Evolutionary conservation across 1,140 invertebrate species (phyloP), one percentile per base, ranked within the genome.

Genomic region (Papilio machaon): DNA sequence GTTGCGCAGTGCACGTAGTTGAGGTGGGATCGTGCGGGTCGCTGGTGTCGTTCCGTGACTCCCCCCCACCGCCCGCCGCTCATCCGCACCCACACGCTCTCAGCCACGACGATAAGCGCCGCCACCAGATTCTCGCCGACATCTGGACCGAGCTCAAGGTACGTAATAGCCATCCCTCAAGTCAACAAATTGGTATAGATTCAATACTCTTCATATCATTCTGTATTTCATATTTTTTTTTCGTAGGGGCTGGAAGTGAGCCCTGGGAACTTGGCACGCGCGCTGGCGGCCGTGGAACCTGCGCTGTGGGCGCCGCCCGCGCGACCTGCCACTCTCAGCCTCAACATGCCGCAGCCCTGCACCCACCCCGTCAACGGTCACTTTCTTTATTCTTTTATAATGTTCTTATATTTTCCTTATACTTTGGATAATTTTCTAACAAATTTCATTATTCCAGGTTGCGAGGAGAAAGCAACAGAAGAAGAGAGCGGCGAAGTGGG

Each of bases 311-410:
- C 96, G 19, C 95, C 96, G 9, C 95, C 96, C 1, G 91, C 96
- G 49, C 94, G 96, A 67, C 96, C 96, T 1, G 95, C 95, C n/a
- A 96, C 96, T 0, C 94, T 97, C 6, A 96, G 96, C 90, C 94
- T 97, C 75, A 96, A 95, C 82, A 94, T 96, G 88, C 95, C 96
- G 1, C 93, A 91, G 49, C 92, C 94, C 23, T 84, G 83, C 82
- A 84, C 87, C 8, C 87, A 92, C 82, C 82, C 90, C 58, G 84
- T 85, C 67, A 85, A 84, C 81, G 91, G 90, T 90, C 80, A 83
- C 75, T 74, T 17, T 54, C 23, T 46, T 15, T 49, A 46, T 35
- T 4, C 67, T 43, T 74, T 76, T 43, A 64, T 49, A 13, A 47
- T 76, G 2, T 19, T 19, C 19, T 6, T 52, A 17, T 49, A 49